These are phyloP conservation scores for Tachyglossus aculeatus DNA, from an alignment of 2,797 vertebrate species.

Conservation along the genomic window DNA sequence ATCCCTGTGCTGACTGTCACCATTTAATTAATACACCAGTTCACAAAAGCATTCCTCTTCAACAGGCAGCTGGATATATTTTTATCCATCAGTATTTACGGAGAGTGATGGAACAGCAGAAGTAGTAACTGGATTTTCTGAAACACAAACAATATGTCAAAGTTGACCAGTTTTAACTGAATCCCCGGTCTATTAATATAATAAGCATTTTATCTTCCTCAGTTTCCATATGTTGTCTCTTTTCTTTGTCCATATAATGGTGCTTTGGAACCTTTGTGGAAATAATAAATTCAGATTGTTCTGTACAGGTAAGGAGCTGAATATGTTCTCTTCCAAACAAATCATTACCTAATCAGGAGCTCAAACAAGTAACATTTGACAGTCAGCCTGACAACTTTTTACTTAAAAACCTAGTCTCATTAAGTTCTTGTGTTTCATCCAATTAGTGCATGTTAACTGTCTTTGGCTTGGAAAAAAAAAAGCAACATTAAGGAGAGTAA, in stretches of 20 bases:
- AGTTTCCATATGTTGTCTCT: conserved; percentile 11
- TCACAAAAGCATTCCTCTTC: conserved; percentile 19
- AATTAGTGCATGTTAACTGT: too few species aligned
- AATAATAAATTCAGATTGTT: conserved; percentile 5
- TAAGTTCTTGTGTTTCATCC: too few species aligned
- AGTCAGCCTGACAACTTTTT: too few species aligned
- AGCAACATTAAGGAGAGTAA: too few species aligned
- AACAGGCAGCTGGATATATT: neutral
- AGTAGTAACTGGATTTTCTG: conserved; percentile 69
- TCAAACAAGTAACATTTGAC: too few species aligned
- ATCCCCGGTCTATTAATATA: conserved; percentile 5
- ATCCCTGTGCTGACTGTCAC: too few species aligned
- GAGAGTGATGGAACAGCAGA: conserved; percentile 29
- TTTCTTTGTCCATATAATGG: too few species aligned
- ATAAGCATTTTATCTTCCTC: conserved; percentile 5
- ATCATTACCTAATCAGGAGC: too few species aligned
- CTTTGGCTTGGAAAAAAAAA: too few species aligned
- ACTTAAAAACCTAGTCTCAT: too few species aligned
- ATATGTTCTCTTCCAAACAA: conserved; percentile 10
- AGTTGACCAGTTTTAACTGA: conserved; percentile 3
- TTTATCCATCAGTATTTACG: conserved; percentile 38
- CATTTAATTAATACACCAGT: neutral
- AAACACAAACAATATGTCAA: conserved; percentile 66
- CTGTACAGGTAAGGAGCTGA: neutral
- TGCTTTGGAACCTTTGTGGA: too few species aligned